phyloP scores from a whole-genome alignment of 1,140 invertebrate species.

The Zeugodacus cucurbitae region DNA sequence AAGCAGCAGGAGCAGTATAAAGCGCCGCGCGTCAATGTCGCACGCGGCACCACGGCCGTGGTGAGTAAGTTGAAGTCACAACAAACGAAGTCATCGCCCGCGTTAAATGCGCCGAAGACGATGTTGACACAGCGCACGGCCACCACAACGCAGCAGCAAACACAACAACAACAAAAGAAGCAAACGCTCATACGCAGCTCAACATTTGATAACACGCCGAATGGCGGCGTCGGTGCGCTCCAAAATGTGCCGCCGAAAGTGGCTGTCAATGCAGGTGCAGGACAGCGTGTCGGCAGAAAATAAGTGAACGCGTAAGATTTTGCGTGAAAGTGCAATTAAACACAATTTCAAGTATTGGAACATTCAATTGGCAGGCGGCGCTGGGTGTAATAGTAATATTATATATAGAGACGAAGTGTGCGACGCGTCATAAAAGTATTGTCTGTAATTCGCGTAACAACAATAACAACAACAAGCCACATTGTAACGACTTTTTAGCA shows the following conservation, averaged over 20 bases:
- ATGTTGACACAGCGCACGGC: background rate
- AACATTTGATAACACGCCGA: conserved; percentile 75
- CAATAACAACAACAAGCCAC: background rate
- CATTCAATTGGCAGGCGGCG: background rate
- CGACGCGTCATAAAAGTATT: background rate
- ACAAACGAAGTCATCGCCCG: conserved; percentile 30
- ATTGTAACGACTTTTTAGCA: background rate
- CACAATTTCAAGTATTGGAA: background rate
- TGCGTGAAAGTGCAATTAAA: background rate
- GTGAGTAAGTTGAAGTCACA: conserved; percentile 53
- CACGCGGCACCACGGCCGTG: conserved; percentile 50
- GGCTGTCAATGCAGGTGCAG: background rate
- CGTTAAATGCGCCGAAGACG: background rate
- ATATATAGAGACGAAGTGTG: background rate
- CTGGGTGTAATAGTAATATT: background rate
- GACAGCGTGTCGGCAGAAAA: background rate
- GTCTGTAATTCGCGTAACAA: too few relatives aligned
- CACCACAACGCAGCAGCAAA: conserved; percentile 47
- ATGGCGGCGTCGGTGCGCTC: background rate
- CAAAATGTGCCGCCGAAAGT: conserved; percentile 28
- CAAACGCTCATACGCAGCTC: conserved; percentile 73
- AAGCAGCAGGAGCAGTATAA: conserved; percentile 44
- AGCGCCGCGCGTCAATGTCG: background rate
- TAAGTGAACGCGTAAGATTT: background rate
- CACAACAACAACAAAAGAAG: conserved; percentile 49